A percentile compares a stretch with the other conserved stretches of the same genome.
Evolutionary conservation across 2,888 invertebrate genomes (phyloP).

Genomic region (Rotaria macrura): DNA sequence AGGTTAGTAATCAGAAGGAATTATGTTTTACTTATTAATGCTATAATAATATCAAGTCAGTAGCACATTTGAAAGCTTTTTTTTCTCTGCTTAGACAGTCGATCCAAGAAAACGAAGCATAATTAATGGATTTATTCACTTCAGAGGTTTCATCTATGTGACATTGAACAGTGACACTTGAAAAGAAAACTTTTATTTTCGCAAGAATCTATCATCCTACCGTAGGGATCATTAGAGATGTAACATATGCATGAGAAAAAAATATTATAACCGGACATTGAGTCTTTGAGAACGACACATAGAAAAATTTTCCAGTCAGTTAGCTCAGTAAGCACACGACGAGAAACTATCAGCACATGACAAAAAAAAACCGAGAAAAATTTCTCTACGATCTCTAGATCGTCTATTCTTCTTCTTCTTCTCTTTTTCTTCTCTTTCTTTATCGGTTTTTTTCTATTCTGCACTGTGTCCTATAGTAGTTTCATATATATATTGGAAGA

Average conservation of each 20-base stretch:
- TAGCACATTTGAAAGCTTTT: not conserved
- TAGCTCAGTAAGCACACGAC: not conserved
- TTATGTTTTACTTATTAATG: not conserved
- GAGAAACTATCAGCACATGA: not conserved
- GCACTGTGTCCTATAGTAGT: not conserved
- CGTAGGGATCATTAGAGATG: not conserved
- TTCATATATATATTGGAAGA: not conserved
- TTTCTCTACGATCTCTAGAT: not conserved
- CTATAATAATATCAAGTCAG: not conserved
- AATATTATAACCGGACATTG: not conserved
- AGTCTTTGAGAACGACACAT: not conserved
- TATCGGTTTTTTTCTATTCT: not conserved
- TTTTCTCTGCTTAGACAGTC: not conserved
- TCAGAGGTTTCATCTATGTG: not conserved
- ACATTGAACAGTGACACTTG: not conserved
- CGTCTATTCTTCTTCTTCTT: not conserved
- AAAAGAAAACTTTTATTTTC: not conserved
- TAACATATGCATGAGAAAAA: not conserved
- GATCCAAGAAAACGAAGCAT: not conserved
- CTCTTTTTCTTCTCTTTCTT: not conserved
- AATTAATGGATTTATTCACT: not conserved
- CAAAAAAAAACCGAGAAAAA: not conserved
- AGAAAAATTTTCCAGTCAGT: not conserved
- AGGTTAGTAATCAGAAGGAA: not conserved
- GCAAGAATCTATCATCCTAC: not conserved